These are phyloP conservation scores for Drosophila repletoides DNA, from an alignment of 1,140 invertebrate genomes.

Conservation along the genomic window DNA sequence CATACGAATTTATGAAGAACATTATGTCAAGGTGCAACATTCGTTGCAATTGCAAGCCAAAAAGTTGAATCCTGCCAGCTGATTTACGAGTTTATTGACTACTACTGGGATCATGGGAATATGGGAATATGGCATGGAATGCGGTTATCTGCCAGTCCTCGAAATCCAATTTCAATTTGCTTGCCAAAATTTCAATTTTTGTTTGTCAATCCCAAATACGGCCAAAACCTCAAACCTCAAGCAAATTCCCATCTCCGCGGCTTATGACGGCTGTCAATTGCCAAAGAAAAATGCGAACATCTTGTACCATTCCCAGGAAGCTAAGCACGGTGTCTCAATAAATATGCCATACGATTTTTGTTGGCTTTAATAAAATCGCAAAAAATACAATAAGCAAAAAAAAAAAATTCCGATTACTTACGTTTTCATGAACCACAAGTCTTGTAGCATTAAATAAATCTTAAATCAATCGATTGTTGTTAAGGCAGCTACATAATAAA, in stretches of 20 bases:
- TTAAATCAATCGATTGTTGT: too few relatives aligned
- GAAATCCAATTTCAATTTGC: conserved; percentile 18
- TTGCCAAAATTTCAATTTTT: conserved; percentile 18
- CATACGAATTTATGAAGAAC: conserved; percentile 52
- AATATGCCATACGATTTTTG: conserved; percentile 14
- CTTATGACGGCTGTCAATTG: conserved; percentile 2
- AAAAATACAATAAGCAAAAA: too few relatives aligned
- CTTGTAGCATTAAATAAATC: too few relatives aligned
- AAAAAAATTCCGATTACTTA: too few relatives aligned
- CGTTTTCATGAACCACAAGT: too few relatives aligned
- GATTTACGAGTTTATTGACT: too few relatives aligned
- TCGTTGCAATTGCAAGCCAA: conserved; percentile 1
- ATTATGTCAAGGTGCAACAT: conserved; percentile 53
- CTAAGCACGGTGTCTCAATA: neutral
- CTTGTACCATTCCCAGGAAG: neutral
- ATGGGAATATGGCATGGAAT: too few relatives aligned
- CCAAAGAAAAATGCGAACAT: neutral
- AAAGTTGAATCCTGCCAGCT: neutral
- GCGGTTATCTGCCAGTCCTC: neutral
- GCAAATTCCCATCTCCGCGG: conserved; percentile 1
- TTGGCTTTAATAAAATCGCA: too few relatives aligned
- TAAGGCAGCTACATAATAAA: too few relatives aligned
- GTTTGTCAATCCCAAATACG: neutral
- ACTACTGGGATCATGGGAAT: too few relatives aligned
- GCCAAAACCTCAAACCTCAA: neutral